Evolutionary conservation across 2,888 invertebrate genomes (phyloP).

Genomic region (Gerris lacustris): DNA sequence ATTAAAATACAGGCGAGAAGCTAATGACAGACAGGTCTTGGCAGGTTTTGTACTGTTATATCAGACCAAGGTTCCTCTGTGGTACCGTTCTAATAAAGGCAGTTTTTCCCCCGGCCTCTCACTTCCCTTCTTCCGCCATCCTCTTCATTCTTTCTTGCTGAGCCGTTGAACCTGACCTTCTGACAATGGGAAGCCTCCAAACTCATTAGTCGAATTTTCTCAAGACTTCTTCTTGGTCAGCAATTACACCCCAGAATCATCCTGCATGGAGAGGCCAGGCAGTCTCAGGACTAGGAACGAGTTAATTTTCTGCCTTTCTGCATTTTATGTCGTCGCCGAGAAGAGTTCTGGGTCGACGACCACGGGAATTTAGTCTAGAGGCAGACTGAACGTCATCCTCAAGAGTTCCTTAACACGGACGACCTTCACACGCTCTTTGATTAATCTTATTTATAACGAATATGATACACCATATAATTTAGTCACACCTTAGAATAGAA

Average conservation of each 20-base stretch:
- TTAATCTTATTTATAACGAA: too few relatives aligned
- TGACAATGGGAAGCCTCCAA: background rate
- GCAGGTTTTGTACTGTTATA: background rate
- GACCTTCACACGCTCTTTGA: too few relatives aligned
- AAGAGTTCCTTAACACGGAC: too few relatives aligned
- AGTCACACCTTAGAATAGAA: too few relatives aligned
- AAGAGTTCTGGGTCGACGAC: background rate
- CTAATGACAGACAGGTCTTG: slow-evolving; percentile 1
- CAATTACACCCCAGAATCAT: background rate
- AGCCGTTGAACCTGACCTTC: slow-evolving; percentile 3
- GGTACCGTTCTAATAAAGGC: slow-evolving; percentile 5
- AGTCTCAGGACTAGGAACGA: background rate
- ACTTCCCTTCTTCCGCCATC: background rate
- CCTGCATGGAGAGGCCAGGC: background rate
- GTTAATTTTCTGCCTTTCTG: background rate
- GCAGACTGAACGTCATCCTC: too few relatives aligned
- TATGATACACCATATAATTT: too few relatives aligned
- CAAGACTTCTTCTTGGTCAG: background rate
- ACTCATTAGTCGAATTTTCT: background rate
- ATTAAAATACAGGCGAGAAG: background rate
- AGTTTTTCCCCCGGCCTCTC: background rate
- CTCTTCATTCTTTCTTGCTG: background rate
- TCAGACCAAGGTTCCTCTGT: background rate
- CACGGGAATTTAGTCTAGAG: background rate
- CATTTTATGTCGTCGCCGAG: background rate